Conservation (phyloP, 2,797 vertebrate genomes). For the Myotis vivesi region DNA sequence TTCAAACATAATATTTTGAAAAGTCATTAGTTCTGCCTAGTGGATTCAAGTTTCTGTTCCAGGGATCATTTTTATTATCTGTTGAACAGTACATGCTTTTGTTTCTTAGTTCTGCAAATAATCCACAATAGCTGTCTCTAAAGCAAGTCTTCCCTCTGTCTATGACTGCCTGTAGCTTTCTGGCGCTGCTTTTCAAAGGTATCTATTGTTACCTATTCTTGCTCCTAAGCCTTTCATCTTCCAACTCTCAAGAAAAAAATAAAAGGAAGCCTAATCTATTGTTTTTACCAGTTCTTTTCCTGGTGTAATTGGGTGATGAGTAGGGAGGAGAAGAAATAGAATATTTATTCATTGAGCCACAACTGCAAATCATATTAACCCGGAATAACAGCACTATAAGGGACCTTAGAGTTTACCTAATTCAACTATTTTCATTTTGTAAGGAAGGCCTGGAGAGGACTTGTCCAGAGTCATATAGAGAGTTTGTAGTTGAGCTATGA, state of each 20-base stretch:
- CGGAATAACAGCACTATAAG: not conserved
- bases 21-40: constrained; percentile 31
- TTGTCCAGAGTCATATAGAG: not conserved
- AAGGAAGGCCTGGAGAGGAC: not conserved
- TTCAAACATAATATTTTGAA: constrained; percentile 60
- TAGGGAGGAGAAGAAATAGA: constrained; percentile 26
- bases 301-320: not conserved
- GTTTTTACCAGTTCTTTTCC: constrained; percentile 10
- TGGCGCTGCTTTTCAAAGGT: not conserved
- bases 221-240: not conserved
- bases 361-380: not conserved
- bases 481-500: not conserved
- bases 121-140: constrained; percentile 49
- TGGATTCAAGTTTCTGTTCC: constrained; percentile 52
- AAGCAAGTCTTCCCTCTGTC: not conserved
- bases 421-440: not conserved
- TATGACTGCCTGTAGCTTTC: not conserved
- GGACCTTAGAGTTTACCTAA: not conserved
- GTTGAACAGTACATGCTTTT: constrained; percentile 31
- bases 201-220: constrained; percentile 3
- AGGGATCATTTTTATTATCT: constrained; percentile 52
- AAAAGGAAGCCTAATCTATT: not conserved
- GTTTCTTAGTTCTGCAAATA: constrained; percentile 48
- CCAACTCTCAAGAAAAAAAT: constrained; percentile 20
- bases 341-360: not conserved